Percentiles rank a stretch among this genome's conserved stretches.
Evolutionary conservation across 2,888 invertebrate genomes (phyloP).

Genomic region (Hypolimnas misippus): DNA sequence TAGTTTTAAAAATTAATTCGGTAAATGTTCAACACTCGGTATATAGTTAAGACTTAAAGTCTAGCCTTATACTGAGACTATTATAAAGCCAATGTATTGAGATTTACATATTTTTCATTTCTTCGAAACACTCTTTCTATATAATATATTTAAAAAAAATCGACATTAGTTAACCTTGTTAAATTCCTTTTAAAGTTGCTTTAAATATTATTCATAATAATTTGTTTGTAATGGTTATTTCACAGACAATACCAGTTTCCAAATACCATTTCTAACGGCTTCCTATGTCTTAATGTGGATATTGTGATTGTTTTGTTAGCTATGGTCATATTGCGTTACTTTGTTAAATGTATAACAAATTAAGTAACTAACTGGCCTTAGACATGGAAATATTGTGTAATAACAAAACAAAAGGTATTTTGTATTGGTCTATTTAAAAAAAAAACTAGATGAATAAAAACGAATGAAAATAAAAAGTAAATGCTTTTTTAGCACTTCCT

Average conservation of each 20-base stretch:
- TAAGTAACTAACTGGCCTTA: not conserved
- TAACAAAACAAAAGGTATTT: not conserved
- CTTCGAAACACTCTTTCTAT: too few relatives aligned
- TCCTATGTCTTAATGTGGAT: constrained; percentile 4
- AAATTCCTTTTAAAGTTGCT: not conserved
- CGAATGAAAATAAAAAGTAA: too few relatives aligned
- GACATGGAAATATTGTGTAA: not conserved
- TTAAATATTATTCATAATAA: not conserved
- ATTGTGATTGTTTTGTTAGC: constrained; percentile 4
- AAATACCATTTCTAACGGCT: not conserved
- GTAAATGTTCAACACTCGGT: too few relatives aligned
- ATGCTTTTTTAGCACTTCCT: constrained; percentile 4
- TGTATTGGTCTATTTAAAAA: too few relatives aligned
- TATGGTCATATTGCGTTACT: constrained; percentile 11
- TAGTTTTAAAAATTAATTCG: too few relatives aligned
- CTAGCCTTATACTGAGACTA: too few relatives aligned
- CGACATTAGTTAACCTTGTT: too few relatives aligned
- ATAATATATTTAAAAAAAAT: too few relatives aligned
- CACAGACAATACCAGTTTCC: constrained; percentile 8
- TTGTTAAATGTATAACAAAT: not conserved
- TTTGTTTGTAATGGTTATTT: not conserved
- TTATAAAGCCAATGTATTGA: too few relatives aligned
- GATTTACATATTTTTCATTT: too few relatives aligned
- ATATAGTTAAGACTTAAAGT: too few relatives aligned
- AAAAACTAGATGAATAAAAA: too few relatives aligned